These are phyloP conservation scores for Tortricodes alternella DNA, from an alignment of 2,888 invertebrate species.

Conservation along the genomic window DNA sequence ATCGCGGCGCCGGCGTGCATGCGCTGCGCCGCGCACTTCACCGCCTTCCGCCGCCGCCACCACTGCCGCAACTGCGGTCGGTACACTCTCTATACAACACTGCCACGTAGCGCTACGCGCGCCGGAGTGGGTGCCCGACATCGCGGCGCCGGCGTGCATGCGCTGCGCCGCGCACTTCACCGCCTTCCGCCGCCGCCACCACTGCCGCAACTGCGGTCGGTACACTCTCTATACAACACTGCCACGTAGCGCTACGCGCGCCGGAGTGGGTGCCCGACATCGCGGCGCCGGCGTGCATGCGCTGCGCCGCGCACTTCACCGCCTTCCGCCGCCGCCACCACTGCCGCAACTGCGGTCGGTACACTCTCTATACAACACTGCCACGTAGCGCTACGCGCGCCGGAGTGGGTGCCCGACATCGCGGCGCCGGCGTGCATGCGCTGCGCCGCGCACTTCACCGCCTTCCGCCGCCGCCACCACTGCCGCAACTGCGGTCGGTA, in stretches of 20 bases:
- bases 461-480: constrained; percentile 97
- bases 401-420: not conserved
- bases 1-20: constrained; percentile 96
- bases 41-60: constrained; percentile 96
- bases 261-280: not conserved
- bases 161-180: constrained; percentile 96
- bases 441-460: constrained; percentile 95
- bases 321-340: constrained; percentile 97
- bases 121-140: not conserved
- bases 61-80: constrained; percentile 98
- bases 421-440: constrained; percentile 96
- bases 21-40: constrained; percentile 95
- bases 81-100: no score
- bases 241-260: no score
- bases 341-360: constrained; percentile 96
- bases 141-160: constrained; percentile 96
- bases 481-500: constrained; percentile 95
- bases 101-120: no score
- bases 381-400: no score
- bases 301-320: constrained; percentile 95
- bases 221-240: no score
- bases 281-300: constrained; percentile 96
- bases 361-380: no score
- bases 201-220: constrained; percentile 97
- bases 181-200: constrained; percentile 96